Percentiles rank a stretch among this genome's conserved stretches.
Evolutionary conservation across 2,797 vertebrate species (phyloP).

Genomic region (Ibycter americanus): DNA sequence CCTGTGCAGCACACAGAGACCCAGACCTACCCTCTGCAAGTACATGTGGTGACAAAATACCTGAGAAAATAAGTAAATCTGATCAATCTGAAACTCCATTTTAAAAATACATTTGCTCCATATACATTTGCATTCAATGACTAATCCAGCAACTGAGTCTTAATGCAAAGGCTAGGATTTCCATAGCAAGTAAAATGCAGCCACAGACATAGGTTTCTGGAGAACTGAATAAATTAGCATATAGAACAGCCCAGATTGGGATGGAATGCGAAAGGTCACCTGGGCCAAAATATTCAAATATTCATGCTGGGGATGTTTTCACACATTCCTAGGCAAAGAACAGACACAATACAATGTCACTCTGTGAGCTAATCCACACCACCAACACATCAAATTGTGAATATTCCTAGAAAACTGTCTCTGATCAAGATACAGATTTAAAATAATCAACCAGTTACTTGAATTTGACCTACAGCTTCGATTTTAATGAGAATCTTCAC

Average conservation of each 20-base stretch:
- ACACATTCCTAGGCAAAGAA: background rate
- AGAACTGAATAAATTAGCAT: background rate
- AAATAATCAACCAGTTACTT: background rate
- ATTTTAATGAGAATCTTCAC: background rate
- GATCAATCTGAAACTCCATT: background rate
- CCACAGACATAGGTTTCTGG: background rate
- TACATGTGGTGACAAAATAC: background rate
- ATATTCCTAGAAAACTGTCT: background rate
- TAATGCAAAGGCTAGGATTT: background rate
- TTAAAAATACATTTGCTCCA: background rate
- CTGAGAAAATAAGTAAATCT: background rate
- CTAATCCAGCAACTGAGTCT: background rate
- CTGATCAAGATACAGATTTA: background rate
- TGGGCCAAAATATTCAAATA: background rate
- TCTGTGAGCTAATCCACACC: background rate
- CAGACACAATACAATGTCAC: background rate
- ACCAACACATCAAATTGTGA: background rate
- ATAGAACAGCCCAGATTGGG: background rate
- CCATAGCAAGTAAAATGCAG: background rate
- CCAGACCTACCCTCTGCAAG: background rate
- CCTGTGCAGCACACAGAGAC: background rate
- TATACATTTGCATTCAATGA: background rate
- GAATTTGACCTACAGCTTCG: background rate
- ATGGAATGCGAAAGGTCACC: background rate
- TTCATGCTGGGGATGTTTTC: background rate